Evolutionary conservation across 2,888 invertebrate species (phyloP), one percentile per base, ranked within the genome.

Genomic region (Chaetogeoica ovagalla): DNA sequence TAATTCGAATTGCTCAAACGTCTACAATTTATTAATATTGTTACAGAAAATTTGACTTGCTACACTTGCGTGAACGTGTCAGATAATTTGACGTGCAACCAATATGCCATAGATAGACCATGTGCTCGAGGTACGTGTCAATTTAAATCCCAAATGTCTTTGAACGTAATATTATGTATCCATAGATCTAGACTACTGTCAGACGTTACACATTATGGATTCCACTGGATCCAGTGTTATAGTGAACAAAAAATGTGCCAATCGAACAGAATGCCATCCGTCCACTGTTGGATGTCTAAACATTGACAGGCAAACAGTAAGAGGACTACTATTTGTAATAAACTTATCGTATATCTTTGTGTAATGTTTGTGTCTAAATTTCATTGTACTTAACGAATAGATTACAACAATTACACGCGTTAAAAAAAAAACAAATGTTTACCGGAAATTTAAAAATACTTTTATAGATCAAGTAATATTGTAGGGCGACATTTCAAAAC

Each of bases 11-110:
- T 43, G 9, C 1, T 43, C 6, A 43, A 43, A 43, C 1, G 43
- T 43, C 43, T 9, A 6, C n/a, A 43, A 43, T 43, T 5, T 43
- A 1, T 9, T 43, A 43, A 43, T n/a, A n/a, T 43, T 43, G 6
- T 43, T 84, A 59, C 83, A 85, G 84, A 83, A 70, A 84, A 83
- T 66, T 83, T 85, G 83, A 90, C 90, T 82, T 90, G 90, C 85
- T 90, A 90, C 85, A 90, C 90, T 84, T 90, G 90, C 85, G 90
- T 90, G 84, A 90, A 90, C 87, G 90, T 90, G 83, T 90, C 90
- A 83, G 89, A 90, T 86, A 90, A 90, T 86, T 86, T 89, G 85
- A 88, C 90, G 85, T 90, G 90, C 86, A 90, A 90, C 86, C 88
- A 89, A 85, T 90, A 88, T 86, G 90, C 90, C 82, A 90, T 90